Percentiles rank a stretch among this genome's conserved stretches.
Conservation (phyloP, 2,113 vertebrate species). For the Corythaeola cristata region DNA sequence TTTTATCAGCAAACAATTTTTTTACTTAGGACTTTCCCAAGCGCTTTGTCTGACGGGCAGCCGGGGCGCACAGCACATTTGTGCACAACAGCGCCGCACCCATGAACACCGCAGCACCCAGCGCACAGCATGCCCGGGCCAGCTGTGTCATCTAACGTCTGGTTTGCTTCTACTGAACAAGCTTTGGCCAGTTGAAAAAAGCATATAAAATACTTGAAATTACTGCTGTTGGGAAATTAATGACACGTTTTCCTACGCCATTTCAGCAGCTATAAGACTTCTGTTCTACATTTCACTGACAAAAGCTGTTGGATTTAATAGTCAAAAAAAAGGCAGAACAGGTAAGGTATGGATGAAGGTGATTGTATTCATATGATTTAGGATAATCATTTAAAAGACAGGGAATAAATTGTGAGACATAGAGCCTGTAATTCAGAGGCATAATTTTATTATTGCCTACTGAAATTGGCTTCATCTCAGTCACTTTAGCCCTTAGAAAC, state of each 20-base stretch:
- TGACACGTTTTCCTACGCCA: rapidly evolving
- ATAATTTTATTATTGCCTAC: slow-evolving; percentile 39
- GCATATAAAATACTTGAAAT: background rate
- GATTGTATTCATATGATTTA: background rate
- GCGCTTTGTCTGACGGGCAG: rapidly evolving
- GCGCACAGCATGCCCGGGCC: rapidly evolving
- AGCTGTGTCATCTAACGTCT: rapidly evolving
- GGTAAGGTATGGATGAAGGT: background rate
- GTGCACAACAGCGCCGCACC: rapidly evolving
- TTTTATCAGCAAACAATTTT: rapidly evolving
- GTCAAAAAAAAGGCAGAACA: background rate
- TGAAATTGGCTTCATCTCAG: slow-evolving; percentile 39
- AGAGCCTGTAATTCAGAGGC: background rate
- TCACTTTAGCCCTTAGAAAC: slow-evolving; percentile 44
- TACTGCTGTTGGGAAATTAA: background rate
- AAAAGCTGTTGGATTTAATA: background rate
- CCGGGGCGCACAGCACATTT: rapidly evolving
- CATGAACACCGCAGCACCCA: rapidly evolving
- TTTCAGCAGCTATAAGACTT: background rate
- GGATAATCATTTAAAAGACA: background rate
- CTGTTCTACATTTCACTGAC: background rate
- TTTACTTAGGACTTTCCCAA: rapidly evolving
- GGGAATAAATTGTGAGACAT: background rate
- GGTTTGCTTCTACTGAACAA: background rate
- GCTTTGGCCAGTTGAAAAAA: background rate